phyloP scores from a whole-genome alignment of 2,888 invertebrate genomes.

The Chydorus sphaericus region DNA sequence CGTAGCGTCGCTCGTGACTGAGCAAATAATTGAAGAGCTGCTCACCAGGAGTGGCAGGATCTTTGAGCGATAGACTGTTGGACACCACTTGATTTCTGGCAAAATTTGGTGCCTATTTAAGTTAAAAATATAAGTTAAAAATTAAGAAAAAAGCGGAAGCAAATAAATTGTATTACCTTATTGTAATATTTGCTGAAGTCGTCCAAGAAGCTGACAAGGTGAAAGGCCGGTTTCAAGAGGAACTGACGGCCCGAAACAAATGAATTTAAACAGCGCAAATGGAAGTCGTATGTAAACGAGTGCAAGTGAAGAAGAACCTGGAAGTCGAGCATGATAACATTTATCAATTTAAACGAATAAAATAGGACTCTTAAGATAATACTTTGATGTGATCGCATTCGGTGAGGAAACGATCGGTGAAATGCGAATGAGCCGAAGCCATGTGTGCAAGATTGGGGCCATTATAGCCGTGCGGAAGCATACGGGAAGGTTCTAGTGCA shows the following conservation, averaged over 20 bases:
- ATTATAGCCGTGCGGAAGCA: slow-evolving; percentile 37
- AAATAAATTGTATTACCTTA: slow-evolving; percentile 23
- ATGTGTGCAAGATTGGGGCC: neutral
- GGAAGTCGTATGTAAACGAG: slow-evolving; percentile 63
- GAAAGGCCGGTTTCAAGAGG: slow-evolving; percentile 44
- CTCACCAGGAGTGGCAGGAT: slow-evolving; percentile 44
- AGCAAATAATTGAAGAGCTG: slow-evolving; percentile 54
- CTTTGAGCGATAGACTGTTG: slow-evolving; percentile 34
- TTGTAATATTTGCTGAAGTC: slow-evolving; percentile 63
- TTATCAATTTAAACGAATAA: too few species aligned
- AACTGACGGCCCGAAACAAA: slow-evolving; percentile 43
- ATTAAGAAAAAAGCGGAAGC: neutral
- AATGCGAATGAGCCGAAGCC: neutral
- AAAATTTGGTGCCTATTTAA: slow-evolving; percentile 49
- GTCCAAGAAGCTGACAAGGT: slow-evolving; percentile 53
- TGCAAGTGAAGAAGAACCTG: slow-evolving; percentile 51
- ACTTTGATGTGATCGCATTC: slow-evolving; percentile 50
- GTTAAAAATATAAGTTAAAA: neutral
- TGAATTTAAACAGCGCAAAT: slow-evolving; percentile 48
- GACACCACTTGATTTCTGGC: slow-evolving; percentile 36
- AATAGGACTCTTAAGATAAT: neutral
- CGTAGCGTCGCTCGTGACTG: slow-evolving; percentile 47
- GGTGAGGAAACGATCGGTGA: slow-evolving; percentile 37
- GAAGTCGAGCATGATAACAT: too few species aligned
- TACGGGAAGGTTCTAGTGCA: slow-evolving; percentile 45